Percentiles rank a stretch among this genome's conserved stretches.
phyloP scores from a whole-genome alignment of 2,113 vertebrate genomes.

The Diadophis punctatus region DNA sequence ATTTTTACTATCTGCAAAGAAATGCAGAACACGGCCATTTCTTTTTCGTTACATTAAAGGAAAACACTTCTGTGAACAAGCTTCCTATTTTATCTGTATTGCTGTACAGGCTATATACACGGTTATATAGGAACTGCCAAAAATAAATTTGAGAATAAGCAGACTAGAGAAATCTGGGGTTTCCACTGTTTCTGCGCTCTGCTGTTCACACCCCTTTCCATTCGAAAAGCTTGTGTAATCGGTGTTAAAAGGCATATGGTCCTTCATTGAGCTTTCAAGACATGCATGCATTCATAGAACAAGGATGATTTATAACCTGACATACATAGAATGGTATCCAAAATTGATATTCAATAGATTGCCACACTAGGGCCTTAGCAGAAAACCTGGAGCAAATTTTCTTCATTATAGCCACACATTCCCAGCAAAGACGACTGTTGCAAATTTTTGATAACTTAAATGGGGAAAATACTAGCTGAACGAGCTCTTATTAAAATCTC shows the following conservation, averaged over 20 bases:
- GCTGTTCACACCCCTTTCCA: not conserved
- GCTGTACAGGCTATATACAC: not conserved
- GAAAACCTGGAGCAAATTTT: constrained; percentile 7
- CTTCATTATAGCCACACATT: not conserved
- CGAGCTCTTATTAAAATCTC: not conserved
- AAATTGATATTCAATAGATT: not conserved
- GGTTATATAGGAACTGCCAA: not conserved
- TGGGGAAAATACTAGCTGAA: not conserved
- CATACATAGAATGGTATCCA: not conserved
- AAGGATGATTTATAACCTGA: not conserved
- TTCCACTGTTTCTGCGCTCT: not conserved
- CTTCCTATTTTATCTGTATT: not conserved
- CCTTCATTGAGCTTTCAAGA: not conserved
- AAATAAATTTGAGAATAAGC: not conserved
- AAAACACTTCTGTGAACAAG: not conserved
- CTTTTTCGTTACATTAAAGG: not conserved
- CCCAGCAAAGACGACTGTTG: not conserved
- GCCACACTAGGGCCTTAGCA: not conserved
- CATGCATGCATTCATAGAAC: not conserved
- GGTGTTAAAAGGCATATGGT: not conserved
- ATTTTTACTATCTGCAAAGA: not conserved
- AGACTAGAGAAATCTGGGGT: not conserved
- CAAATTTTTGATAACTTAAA: not conserved
- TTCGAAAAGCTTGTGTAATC: not conserved
- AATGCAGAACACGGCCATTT: not conserved